A percentile compares a stretch with the other conserved stretches of the same genome.
phyloP scores from a whole-genome alignment of 2,797 vertebrate species.

The Sandelia bainsii region DNA sequence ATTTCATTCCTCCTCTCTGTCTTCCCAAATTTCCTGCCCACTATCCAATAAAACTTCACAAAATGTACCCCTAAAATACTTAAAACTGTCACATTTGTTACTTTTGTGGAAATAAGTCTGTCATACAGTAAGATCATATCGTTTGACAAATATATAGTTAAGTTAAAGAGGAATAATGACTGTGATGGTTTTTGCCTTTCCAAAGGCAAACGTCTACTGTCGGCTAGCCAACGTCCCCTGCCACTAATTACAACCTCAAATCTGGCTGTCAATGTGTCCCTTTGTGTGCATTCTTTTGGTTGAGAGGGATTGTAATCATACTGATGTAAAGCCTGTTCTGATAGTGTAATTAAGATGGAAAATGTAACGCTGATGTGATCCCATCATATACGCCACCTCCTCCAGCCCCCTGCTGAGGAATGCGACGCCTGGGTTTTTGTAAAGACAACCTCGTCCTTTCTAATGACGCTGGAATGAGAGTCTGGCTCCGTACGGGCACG shows the following conservation, averaged over 20 bases:
- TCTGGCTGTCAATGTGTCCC: slow-evolving; percentile 43
- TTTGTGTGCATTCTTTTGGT: slow-evolving; percentile 51
- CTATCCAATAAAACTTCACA: background rate
- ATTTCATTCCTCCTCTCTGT: too few relatives aligned
- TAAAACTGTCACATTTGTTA: background rate
- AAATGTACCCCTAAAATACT: background rate
- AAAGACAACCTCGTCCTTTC: slow-evolving; percentile 59
- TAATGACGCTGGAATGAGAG: slow-evolving; percentile 59
- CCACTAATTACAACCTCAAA: slow-evolving; percentile 66
- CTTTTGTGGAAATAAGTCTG: background rate
- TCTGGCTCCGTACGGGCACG: slow-evolving; percentile 42
- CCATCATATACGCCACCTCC: slow-evolving; percentile 14
- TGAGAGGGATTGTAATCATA: slow-evolving; percentile 17
- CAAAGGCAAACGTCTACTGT: background rate
- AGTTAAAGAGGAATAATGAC: slow-evolving; percentile 10
- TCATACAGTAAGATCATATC: background rate
- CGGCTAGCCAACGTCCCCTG: slow-evolving; percentile 43
- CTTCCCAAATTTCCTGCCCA: background rate
- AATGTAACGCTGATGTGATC: slow-evolving; percentile 28
- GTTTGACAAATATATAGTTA: slow-evolving; percentile 5
- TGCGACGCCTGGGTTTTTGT: slow-evolving; percentile 51
- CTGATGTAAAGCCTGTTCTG: slow-evolving; percentile 51
- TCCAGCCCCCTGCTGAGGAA: slow-evolving; percentile 56
- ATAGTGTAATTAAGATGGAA: slow-evolving; percentile 59
- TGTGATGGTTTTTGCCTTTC: slow-evolving; percentile 8